A percentile compares a stretch with the other conserved stretches of the same genome.
Conservation (phyloP, 2,888 invertebrate genomes). For the Lucinisca nassula region DNA sequence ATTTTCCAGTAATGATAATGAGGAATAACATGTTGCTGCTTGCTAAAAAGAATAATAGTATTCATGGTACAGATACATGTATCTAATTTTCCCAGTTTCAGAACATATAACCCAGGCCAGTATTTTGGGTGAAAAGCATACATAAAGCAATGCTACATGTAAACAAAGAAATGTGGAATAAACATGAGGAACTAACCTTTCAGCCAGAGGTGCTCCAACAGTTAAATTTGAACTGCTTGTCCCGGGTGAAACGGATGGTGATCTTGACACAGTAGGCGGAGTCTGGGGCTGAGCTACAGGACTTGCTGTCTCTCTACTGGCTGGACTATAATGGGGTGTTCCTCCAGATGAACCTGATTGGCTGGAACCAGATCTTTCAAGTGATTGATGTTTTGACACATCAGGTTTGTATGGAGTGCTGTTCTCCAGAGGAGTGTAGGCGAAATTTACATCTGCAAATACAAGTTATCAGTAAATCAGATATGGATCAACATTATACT, state of each 20-base stretch:
- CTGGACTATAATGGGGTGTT: slow-evolving; percentile 65
- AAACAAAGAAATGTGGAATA: too few species aligned
- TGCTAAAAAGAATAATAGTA: too few species aligned
- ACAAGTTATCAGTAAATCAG: too few species aligned
- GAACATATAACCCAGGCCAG: too few species aligned
- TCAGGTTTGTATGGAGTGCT: neutral
- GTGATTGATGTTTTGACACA: neutral
- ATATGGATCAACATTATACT: too few species aligned
- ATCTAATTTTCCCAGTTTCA: too few species aligned
- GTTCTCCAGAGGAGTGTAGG: neutral
- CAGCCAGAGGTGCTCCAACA: slow-evolving; percentile 64
- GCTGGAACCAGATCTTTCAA: slow-evolving; percentile 55
- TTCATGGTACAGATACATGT: too few species aligned
- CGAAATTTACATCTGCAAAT: slow-evolving; percentile 56
- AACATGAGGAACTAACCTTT: slow-evolving; percentile 67
- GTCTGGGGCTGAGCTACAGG: slow-evolving; percentile 30
- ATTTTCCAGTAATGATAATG: too few species aligned
- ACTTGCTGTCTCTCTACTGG: slow-evolving; percentile 51
- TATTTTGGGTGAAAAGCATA: too few species aligned
- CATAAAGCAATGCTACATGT: too few species aligned
- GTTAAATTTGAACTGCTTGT: slow-evolving; percentile 53
- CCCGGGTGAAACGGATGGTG: slow-evolving; percentile 62
- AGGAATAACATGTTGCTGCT: too few species aligned
- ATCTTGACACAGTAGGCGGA: slow-evolving; percentile 40
- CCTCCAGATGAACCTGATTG: slow-evolving; percentile 62